phyloP scores from a whole-genome alignment of 2,113 vertebrate species.

The Ammodytes marinus region DNA sequence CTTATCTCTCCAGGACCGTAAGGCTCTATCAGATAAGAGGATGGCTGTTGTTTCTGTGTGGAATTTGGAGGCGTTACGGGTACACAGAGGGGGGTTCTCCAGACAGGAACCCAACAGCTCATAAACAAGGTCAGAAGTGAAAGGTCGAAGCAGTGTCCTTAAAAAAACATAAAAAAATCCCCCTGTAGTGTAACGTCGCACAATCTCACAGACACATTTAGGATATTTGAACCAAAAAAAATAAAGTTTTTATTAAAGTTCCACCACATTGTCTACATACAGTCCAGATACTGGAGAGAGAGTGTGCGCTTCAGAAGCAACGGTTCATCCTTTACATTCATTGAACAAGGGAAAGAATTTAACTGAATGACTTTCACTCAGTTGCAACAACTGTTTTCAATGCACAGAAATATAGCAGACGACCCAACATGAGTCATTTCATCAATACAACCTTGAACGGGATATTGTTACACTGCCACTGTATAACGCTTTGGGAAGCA shows the following conservation, averaged over 20 bases:
- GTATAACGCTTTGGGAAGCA: conserved; percentile 5
- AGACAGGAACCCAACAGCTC: conserved; percentile 28
- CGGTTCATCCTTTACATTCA: conserved; percentile 65
- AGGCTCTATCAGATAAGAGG: conserved; percentile 46
- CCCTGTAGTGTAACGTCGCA: not conserved
- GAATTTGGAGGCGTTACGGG: not conserved
- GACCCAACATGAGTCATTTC: conserved; percentile 80
- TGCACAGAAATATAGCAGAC: conserved; percentile 49
- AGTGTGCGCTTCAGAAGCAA: conserved; percentile 67
- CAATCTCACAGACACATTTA: not conserved
- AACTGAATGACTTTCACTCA: conserved; percentile 19
- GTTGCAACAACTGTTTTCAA: conserved; percentile 30
- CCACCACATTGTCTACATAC: conserved; percentile 21
- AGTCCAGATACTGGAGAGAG: conserved; percentile 91
- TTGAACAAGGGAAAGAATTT: conserved; percentile 50
- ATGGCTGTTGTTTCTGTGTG: conserved; percentile 26
- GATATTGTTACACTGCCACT: not conserved
- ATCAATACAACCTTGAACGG: conserved; percentile 33
- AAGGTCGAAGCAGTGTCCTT: not conserved
- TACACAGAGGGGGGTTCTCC: not conserved
- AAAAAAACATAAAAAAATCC: not conserved
- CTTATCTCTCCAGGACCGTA: conserved; percentile 28
- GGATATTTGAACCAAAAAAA: not conserved
- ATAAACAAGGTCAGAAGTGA: conserved; percentile 34
- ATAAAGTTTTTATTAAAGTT: conserved; percentile 51